Percentiles rank a stretch among this genome's conserved stretches.
Evolutionary conservation across 1,140 invertebrate species (phyloP).

Genomic region (Cryptotermes secundus): DNA sequence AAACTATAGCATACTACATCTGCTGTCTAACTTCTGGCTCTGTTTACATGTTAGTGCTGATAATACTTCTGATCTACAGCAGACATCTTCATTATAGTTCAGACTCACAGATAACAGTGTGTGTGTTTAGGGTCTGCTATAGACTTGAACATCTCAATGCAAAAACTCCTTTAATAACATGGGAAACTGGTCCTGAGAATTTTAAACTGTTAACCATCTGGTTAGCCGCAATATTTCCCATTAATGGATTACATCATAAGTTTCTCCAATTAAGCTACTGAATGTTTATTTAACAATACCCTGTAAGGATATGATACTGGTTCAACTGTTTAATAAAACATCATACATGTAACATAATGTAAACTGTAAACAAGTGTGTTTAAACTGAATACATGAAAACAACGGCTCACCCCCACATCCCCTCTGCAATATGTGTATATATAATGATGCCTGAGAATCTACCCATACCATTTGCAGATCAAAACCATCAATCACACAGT

Average conservation of each 20-base stretch:
- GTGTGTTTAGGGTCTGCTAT: too few relatives aligned
- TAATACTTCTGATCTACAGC: too few relatives aligned
- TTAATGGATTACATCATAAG: neutral
- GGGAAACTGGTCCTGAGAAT: slow-evolving; percentile 10
- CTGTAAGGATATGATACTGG: neutral
- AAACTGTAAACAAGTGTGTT: neutral
- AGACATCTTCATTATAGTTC: too few relatives aligned
- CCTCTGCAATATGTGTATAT: neutral
- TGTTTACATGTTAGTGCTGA: too few relatives aligned
- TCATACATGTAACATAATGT: neutral
- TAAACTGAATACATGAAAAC: neutral
- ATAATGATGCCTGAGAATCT: slow-evolving; percentile 3
- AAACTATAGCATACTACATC: too few relatives aligned
- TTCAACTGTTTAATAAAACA: neutral
- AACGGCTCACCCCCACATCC: neutral
- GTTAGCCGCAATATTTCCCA: neutral
- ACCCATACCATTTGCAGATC: slow-evolving; percentile 6
- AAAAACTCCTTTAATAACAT: neutral
- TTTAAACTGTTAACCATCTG: neutral
- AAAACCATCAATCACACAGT: neutral
- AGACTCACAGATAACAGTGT: too few relatives aligned
- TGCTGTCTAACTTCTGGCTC: too few relatives aligned
- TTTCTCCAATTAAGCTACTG: neutral
- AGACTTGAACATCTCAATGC: neutral
- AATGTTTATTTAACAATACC: neutral